Evolutionary conservation across 2,888 invertebrate genomes (phyloP), one percentile per base, ranked within the genome.

Genomic region (Philereme transversata): DNA sequence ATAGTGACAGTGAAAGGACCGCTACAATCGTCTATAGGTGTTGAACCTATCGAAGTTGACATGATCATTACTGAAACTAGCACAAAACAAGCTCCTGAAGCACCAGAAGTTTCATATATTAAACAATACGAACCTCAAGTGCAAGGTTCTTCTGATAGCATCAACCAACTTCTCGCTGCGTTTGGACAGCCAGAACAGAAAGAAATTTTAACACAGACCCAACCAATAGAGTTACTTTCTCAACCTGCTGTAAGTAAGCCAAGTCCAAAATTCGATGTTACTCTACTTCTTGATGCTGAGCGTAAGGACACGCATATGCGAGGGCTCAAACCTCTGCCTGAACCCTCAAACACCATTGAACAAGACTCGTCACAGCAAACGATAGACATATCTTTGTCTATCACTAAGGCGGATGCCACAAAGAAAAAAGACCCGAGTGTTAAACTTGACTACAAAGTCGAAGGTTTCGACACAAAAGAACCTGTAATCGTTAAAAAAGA

Each of bases 401-500:
- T 91, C 36, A 73, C 79, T 10, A 88, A 88, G 76, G 75, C 78
- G 36, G 79, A 81, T 64, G 66, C 71, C 6, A 63, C 57, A 22
- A 75, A 77, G 5, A 76, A 78, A 64, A 62, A 68, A 3, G 77
- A 86, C 65, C 90, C 91, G 5, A 82, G 82, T 70, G 78, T 90
- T 5, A 77, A 83, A 67, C 70, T 87, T 36, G 85, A 90, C 41
- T 62, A 90, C 3, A 87, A 85, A 68, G 73, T 89, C 60, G 85
- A 87, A 79, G 76, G 82, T 5, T 77, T 76, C 58, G 80, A 85
- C 60, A 65, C 73, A 3, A 68, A 76, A 33, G 71, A 80, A 56
- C 82, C 88, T 4, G 70, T 74, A 4, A 51, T 88, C 52, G 79
- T 87, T 0, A 90, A 86, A 68, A 90, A 87, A 79, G 87, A 90